Base-by-base conservation (phyloP, 2,888 invertebrate genomes). In the Tenthredo distinguenda region DNA sequence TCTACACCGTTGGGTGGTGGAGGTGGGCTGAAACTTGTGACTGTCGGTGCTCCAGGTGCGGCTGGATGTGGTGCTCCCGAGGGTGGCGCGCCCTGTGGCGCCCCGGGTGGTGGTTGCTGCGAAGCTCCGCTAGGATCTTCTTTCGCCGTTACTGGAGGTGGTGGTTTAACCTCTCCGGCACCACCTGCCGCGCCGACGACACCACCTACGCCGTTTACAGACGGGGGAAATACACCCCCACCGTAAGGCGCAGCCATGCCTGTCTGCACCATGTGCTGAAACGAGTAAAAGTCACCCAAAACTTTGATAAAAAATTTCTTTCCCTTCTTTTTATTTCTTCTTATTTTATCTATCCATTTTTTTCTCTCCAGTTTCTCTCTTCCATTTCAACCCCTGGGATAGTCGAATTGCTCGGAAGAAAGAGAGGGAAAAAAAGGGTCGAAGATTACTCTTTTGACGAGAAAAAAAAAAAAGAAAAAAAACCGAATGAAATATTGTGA, bases 261-360 rank as follows among this genome's bases (percentile, higher is more conserved):
- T 95, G 97, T 97, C 95, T 98, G 98, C 95, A 98, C 98, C 97
- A 98, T 97, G 96, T 98, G 98, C 98, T 98, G 96, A 58, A 96
- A 96, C 89, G 92, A 91, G 91, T n/a, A 91, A 90, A 90, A 89
- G 87, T 88, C 87, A 89, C 87, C 89, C 84, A 88, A 65, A 83
- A 85, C 12, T 65, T 77, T 47, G 40, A 82, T 40, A 55, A 50
- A 50, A 65, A 26, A 68, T 10, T 34, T 26, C 43, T 72, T 81
- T 85, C 31, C 50, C 50, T 43, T 43, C 1, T 40, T 43, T 43
- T 55, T 71, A 26, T 26, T 26, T 26, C 26, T 26, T 26, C 26
- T 26, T 26, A 26, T 26, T 26, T 26, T 26, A 26, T 26, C 1
- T 26, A 26, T 26, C 26, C 55, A 50, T 37, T 79, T 47, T 68